These are phyloP conservation scores for Mormyrus lacerda DNA, from an alignment of 2,113 vertebrate species.

Conservation along the genomic window DNA sequence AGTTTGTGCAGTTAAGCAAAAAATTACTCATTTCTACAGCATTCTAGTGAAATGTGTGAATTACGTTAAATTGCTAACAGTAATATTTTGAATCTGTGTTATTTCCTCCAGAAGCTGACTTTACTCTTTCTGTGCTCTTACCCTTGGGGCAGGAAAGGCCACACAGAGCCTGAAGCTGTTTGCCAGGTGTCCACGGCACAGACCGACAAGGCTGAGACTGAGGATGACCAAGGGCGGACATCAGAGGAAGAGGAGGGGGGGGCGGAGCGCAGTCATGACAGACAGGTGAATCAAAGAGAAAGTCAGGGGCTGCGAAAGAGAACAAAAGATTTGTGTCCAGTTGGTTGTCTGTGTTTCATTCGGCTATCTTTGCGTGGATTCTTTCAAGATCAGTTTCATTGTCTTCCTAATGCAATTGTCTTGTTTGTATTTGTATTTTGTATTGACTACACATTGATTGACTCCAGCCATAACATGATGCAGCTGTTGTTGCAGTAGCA, in stretches of 20 bases:
- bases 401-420: not conserved
- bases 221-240: conserved; percentile 73
- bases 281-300: conserved; percentile 58
- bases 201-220: conserved; percentile 43
- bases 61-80: not conserved
- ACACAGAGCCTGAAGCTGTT: conserved; percentile 81
- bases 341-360: not conserved
- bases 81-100: not conserved
- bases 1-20: not conserved
- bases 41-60: not conserved
- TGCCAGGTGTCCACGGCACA: conserved; percentile 57
- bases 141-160: conserved; percentile 60
- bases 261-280: conserved; percentile 54
- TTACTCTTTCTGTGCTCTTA: not conserved
- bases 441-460: not conserved
- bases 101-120: not conserved
- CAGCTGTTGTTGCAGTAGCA: not conserved
- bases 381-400: not conserved
- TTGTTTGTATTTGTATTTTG: not conserved
- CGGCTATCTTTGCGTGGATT: not conserved
- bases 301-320: not conserved
- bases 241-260: conserved; percentile 74
- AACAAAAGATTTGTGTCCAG: not conserved
- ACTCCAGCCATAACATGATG: not conserved
- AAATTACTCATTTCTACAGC: not conserved